Base-by-base conservation (phyloP, 2,113 vertebrate species). In the Podarcis raffonei region DNA sequence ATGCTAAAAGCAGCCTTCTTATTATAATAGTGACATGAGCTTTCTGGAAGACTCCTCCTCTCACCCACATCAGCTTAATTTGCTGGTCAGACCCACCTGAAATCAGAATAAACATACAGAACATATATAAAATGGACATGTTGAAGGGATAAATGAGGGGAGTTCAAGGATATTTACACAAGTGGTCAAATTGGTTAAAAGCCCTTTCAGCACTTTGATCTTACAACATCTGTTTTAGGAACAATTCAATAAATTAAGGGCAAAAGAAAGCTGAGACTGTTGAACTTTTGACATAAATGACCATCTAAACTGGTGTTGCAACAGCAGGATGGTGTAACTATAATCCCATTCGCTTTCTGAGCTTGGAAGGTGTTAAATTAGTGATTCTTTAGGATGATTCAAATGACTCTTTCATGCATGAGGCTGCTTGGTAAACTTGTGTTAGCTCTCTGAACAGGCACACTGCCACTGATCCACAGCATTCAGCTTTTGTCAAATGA, bases 111-210 rank as follows among this genome's bases (percentile, higher is more conserved):
- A 96, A 95, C 89, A 92, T 9, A 37, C 74, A 74, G 15, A 68
- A 89, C 90, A 95, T 95, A 96, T 94, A 95, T 95, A 95, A 95
- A 86, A 92, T 94, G 92, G 92, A 97, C 90, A 78, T 94, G 88
- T 90, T 92, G 93, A 95, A 96, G 42, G 86, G 92, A 90, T 90
- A 82, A 1, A 83, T 87, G 78, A 83, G 72, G 83, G 74, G 87
- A 84, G 90, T 93, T 94, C 93, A 96, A 25, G 27, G 92, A 92
- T 96, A 96, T 96, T 95, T 96, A 95, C 90, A 93, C 90, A 94
- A 96, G 93, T 90, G 89, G 91, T 94, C 85, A 78, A 91, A 95
- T 95, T 97, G 93, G 94, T 95, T 95, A 95, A 93, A 93, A 89
- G 83, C 91, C 91, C 87, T 78, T 90, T 66, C 89, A 92, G 87